Evolutionary conservation across 2,113 vertebrate species (phyloP).

Genomic region (Carlito syrichta): DNA sequence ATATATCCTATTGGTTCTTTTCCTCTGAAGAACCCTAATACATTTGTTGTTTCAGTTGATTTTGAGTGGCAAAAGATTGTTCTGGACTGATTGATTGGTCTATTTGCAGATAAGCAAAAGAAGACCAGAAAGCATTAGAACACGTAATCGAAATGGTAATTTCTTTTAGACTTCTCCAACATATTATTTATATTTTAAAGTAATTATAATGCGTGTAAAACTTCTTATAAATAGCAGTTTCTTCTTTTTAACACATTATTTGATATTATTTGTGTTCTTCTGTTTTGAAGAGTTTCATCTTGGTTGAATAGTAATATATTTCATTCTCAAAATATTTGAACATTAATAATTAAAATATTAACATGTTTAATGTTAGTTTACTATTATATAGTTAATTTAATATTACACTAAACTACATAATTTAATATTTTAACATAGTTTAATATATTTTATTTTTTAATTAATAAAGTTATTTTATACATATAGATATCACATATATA

Average conservation of each 20-base stretch:
- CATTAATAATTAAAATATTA: neutral
- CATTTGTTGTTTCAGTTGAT: neutral
- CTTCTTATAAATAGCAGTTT: neutral
- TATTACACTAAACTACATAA: neutral
- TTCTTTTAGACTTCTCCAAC: neutral
- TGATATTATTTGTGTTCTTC: neutral
- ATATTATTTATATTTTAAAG: neutral
- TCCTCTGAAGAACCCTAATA: neutral
- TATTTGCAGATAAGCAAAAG: slow-evolving; percentile 33
- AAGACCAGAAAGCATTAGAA: neutral
- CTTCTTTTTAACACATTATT: neutral
- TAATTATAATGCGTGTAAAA: neutral
- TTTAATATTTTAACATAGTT: neutral
- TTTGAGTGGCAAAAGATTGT: slow-evolving; percentile 22
- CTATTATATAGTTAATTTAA: neutral
- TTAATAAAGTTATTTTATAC: slow-evolving; percentile 29
- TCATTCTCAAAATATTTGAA: neutral
- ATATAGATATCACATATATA: neutral
- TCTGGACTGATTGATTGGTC: neutral
- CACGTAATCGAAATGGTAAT: neutral
- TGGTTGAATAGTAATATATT: slow-evolving; percentile 6
- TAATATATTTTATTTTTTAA: neutral
- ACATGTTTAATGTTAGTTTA: neutral
- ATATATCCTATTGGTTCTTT: neutral
- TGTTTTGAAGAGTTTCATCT: slow-evolving; percentile 37